These are phyloP conservation scores for Sylvietta virens DNA, from an alignment of 2,113 vertebrate genomes.

Conservation along the genomic window DNA sequence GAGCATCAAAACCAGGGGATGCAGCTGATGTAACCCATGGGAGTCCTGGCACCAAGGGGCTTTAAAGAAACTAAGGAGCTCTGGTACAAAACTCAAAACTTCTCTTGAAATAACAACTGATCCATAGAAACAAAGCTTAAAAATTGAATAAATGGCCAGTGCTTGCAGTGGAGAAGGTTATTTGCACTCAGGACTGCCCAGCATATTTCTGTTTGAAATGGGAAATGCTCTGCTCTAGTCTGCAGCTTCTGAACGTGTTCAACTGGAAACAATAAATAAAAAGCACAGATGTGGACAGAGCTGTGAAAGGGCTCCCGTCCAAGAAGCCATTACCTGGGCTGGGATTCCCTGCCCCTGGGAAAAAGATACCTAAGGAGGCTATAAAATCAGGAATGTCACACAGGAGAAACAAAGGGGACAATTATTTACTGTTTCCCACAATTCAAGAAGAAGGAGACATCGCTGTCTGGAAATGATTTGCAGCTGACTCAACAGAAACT, in stretches of 20 bases:
- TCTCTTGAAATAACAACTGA: not conserved
- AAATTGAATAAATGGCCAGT: not conserved
- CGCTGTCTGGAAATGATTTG: not conserved
- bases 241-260: not conserved
- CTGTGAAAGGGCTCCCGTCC: not conserved
- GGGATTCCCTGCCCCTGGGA: not conserved
- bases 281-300: not conserved
- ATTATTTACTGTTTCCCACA: not conserved
- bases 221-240: not conserved
- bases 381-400: not conserved
- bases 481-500: not conserved
- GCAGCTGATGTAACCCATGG: rapidly evolving
- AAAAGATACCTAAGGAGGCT: not conserved
- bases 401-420: not conserved
- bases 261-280: not conserved
- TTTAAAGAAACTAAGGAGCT: not conserved
- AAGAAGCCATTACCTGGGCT: not conserved
- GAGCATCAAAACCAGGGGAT: not conserved
- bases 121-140: not conserved
- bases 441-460: not conserved
- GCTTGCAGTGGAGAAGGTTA: not conserved
- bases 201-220: not conserved
- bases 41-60: not conserved
- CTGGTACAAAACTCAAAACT: not conserved
- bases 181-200: not conserved